These are phyloP conservation scores for Micromussa lordhowensis DNA, from an alignment of 92 coral and sea anemone genomes.

Conservation along the genomic window DNA sequence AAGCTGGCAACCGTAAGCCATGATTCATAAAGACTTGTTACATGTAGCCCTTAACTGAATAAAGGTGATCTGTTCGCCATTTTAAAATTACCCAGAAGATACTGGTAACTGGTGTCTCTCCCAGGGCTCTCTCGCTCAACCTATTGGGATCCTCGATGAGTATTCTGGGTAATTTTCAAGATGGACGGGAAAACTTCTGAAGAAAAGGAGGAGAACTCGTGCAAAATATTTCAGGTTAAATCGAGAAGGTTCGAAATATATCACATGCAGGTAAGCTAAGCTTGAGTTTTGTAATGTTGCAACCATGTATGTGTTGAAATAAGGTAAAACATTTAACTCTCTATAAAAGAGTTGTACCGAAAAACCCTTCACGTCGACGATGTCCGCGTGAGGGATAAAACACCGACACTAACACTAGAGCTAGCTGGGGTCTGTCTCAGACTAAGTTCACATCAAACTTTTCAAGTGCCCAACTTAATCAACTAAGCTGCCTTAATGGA, in stretches of 20 bases:
- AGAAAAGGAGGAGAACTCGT: too few relatives aligned
- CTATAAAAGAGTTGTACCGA: too few relatives aligned
- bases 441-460: conserved; percentile 16
- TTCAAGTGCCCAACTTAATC: conserved; percentile 16
- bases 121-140: neutral
- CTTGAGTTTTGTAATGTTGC: neutral
- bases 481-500: neutral
- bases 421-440: conserved; percentile 12
- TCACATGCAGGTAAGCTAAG: conserved; percentile 10
- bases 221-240: too few relatives aligned
- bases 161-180: too few relatives aligned
- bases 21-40: conserved; percentile 18
- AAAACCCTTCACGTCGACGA: too few relatives aligned
- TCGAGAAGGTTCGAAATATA: neutral
- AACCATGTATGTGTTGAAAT: neutral
- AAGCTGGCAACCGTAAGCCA: conserved; percentile 3
- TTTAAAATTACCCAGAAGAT: neutral
- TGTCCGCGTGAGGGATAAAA: too few relatives aligned
- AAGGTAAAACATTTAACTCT: neutral
- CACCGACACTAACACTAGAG: conserved; percentile 23
- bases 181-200: too few relatives aligned
- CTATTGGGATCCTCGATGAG: too few relatives aligned
- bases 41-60: conserved; percentile 4
- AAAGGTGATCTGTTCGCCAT: neutral
- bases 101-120: conserved; percentile 5